Base-by-base conservation (phyloP, 2,888 invertebrate species). In the Homarus gammarus region DNA sequence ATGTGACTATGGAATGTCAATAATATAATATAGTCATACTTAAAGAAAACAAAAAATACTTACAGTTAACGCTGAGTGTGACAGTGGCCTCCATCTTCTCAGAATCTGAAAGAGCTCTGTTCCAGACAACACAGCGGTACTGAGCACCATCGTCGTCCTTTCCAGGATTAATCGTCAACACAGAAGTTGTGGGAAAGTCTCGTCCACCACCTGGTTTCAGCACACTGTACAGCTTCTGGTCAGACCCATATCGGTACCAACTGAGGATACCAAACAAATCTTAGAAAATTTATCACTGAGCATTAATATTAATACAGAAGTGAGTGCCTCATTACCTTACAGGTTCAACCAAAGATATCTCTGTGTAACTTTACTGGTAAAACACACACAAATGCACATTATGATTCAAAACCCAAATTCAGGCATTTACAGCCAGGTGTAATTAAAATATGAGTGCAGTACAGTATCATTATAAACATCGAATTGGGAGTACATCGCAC, bases 111-210 rank as follows among this genome's bases (percentile, higher is more conserved):
- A 98, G 96, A 92, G 98, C 98, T 77, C 98, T 95, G 94, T 98
- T 98, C 95, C 97, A 96, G 83, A 98, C 98, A 92, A 97, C 96
- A 94, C 98, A 98, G 90, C 96, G 95, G 94, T 96, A 98, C 83
- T 95, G 95, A 89, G 97, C 96, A 15, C 96, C 96, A 93, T 98
- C 98, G 94, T 98, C 98, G 92, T 97, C 97, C 92, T 97, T 96
- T 49, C 95, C 95, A 3, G 98, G 98, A 91, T 95, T 96, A 92
- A 98, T 94, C 44, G 96, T 95, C 81, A 98, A 95, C 12, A 97
- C 96, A 5, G 96, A 96, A 81, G 96, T 96, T 27, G 97, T 97
- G 36, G 97, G 95, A 93, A 96, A 96, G 92, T 96, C 96, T 92
- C 96, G 95, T 27, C 96, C 96, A 92, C 96, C 96, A 64, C 96